Conservation (phyloP, 2,888 invertebrate species). For the Sphinx pinastri region DNA sequence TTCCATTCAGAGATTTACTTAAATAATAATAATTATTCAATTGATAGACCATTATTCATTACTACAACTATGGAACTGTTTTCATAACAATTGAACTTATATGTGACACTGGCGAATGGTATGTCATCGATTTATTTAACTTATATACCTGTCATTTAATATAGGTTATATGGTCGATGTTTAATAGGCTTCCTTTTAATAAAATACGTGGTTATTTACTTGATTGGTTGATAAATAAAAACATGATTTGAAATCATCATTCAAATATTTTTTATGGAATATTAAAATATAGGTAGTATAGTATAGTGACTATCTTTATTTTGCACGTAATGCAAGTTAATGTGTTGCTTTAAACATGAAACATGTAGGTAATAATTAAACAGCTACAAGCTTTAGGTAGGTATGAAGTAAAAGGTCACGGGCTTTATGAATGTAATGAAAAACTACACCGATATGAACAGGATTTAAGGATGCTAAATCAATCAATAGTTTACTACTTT, state of each 20-base stretch:
- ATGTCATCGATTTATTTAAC: conserved; percentile 38
- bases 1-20: not conserved
- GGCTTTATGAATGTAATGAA: not conserved
- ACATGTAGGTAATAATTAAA: not conserved
- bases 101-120: conserved; percentile 40
- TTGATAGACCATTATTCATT: not conserved
- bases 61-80: conserved; percentile 17
- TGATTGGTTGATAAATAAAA: too few species aligned
- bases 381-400: not conserved
- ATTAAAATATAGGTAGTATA: not conserved
- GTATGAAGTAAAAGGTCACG: not conserved
- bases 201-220: not conserved
- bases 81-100: conserved; percentile 16
- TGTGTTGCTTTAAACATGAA: too few species aligned
- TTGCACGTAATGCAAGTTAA: not conserved
- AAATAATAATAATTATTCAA: not conserved
- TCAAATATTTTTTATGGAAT: too few species aligned
- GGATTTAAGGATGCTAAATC: not conserved
- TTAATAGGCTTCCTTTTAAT: not conserved
- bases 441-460: not conserved
- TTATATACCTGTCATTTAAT: not conserved
- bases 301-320: not conserved
- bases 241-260: too few species aligned
- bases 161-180: too few species aligned
- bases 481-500: not conserved